Conservation (phyloP, 2,113 vertebrate genomes). For the Callithrix jacchus region DNA sequence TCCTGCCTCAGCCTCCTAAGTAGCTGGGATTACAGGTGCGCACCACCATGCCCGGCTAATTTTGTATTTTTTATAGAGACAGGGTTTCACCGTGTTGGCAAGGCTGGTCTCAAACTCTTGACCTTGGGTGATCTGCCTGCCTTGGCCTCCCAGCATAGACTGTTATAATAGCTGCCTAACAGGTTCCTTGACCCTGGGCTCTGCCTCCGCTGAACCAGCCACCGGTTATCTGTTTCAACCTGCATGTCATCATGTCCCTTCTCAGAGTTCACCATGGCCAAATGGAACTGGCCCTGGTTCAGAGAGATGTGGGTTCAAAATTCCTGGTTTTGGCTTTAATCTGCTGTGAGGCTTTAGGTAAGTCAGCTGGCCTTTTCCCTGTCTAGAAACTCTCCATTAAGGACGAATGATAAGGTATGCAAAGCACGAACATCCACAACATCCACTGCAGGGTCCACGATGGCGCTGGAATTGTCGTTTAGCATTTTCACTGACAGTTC, state of each 20-base stretch:
- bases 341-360: neutral
- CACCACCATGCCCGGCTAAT: too few relatives aligned
- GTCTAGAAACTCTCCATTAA: neutral
- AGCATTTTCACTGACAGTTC: neutral
- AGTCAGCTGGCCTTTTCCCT: neutral
- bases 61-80: too few relatives aligned
- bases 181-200: neutral
- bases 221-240: neutral
- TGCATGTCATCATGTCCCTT: neutral
- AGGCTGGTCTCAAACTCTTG: too few relatives aligned
- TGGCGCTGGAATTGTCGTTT: rapidly evolving
- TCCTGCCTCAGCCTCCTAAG: too few relatives aligned
- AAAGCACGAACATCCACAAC: neutral
- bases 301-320: neutral
- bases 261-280: neutral
- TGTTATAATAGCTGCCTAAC: neutral
- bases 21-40: too few relatives aligned
- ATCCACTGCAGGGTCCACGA: too few relatives aligned
- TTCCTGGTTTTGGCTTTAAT: neutral
- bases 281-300: neutral
- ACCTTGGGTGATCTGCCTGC: too few relatives aligned
- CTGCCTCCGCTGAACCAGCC: neutral
- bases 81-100: too few relatives aligned
- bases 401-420: neutral
- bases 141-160: too few relatives aligned